Evolutionary conservation across 2,797 vertebrate species (phyloP), one percentile per base, ranked within the genome.

Genomic region (Megalops cyprinoides): DNA sequence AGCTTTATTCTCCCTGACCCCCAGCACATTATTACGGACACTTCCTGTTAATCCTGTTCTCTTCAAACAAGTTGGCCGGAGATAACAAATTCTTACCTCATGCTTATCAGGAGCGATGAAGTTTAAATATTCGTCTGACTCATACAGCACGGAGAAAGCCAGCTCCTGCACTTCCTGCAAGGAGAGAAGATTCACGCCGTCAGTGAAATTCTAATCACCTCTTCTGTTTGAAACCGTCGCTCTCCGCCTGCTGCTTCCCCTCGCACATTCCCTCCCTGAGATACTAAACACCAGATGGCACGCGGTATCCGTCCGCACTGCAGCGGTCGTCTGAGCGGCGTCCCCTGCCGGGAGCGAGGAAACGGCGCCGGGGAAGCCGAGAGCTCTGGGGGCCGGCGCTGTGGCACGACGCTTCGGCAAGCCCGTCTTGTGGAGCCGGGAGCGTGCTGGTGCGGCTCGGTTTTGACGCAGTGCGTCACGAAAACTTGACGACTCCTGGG

Each of bases 61-160:
- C 51, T 2, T 25, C 42, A 44, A 12, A 55, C 5, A 60, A 25
- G 44, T 28, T 37, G n/a, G 44, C 46, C 18, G 25, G 42, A 71
- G 25, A 23, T 0, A 67, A 55, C 14, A 78, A 37, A 79, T 31
- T 83, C 94, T 96, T 93, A 99, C 98, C 96, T 99, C 98, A 15
- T 99, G 97, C 88, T 98, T 99, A 91, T 99, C 97, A 80, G 98
- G 97, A 92, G 98, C 98, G 9, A 99, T 98, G 90, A 99, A 99
- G 94, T 99, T 98, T 92, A 99, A 85, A 78, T 99, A 97, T 90
- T 98, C 97, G 83, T 98, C 98, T 0, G 98, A 99, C 91, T 99
- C 98, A 46, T 98, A 99, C 87, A 99, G 90, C 92, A 99, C 96
- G 71, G 98, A 98, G 94, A 99, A 99, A 85, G 98, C 98, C 87